These are phyloP conservation scores for Standfussiana lucernea DNA, from an alignment of 2,888 invertebrate species.

Conservation along the genomic window DNA sequence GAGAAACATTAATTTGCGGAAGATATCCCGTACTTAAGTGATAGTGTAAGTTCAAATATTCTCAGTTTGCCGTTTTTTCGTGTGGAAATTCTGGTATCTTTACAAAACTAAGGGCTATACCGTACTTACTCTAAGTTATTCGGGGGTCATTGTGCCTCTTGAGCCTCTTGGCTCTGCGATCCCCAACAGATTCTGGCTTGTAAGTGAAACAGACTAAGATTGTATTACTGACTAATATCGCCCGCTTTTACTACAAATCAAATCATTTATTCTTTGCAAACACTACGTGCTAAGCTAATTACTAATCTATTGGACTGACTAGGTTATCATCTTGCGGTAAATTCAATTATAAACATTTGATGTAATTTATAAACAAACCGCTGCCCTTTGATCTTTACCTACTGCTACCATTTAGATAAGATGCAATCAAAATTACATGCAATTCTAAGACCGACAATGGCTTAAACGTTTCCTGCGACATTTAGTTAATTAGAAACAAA, in stretches of 20 bases:
- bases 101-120: not conserved
- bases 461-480: conserved; percentile 23
- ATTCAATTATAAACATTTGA: conserved; percentile 41
- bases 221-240: not conserved
- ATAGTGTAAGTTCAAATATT: no score
- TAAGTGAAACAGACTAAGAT: not conserved
- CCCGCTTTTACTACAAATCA: conserved; percentile 11
- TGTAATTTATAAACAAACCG: conserved; percentile 26
- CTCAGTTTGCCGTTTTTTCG: not conserved
- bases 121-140: not conserved
- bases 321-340: conserved; percentile 35
- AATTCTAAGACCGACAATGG: conserved; percentile 14
- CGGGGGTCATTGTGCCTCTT: no score
- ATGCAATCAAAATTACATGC: conserved; percentile 28
- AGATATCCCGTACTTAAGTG: no score
- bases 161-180: no score
- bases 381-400: conserved; percentile 24
- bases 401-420: conserved; percentile 16
- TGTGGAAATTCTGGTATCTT: not conserved
- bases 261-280: no score
- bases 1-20: no score
- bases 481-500: conserved; percentile 11
- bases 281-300: no score
- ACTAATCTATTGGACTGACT: conserved; percentile 5
- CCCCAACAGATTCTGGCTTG: not conserved